Conservation (phyloP, 2,797 vertebrate species). For the Fratercula arctica region DNA sequence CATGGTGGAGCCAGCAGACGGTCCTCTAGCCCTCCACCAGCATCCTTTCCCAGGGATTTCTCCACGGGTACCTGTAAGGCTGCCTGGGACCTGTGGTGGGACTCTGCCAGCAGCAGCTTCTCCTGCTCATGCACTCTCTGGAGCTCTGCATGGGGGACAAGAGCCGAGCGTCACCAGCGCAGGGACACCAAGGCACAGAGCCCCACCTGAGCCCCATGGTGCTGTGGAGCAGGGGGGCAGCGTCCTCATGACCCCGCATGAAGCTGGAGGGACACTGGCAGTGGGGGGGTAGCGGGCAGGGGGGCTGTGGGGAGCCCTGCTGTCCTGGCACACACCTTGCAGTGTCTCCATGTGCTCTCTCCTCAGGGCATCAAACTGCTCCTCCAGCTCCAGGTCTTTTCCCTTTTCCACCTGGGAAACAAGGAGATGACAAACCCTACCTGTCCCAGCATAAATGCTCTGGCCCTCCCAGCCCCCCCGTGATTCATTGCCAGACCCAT, state of each 20-base stretch:
- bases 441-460: not conserved
- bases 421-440: not conserved
- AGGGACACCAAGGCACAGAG: not conserved
- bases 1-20: not conserved
- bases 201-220: not conserved
- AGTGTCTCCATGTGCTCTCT: constrained; percentile 69
- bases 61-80: constrained; percentile 76
- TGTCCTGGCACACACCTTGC: constrained; percentile 74
- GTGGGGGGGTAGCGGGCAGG: accelerated
- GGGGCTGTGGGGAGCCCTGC: not conserved
- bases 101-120: constrained; percentile 69
- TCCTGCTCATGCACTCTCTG: constrained; percentile 69
- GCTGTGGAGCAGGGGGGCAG: not conserved
- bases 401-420: constrained; percentile 81
- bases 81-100: constrained; percentile 68
- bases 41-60: not conserved
- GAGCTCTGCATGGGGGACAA: constrained; percentile 63
- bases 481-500: constrained; percentile 29
- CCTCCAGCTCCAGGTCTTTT: constrained; percentile 74
- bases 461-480: accelerated
- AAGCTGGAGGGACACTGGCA: not conserved
- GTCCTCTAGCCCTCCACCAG: not conserved
- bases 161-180: accelerated
- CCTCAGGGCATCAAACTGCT: constrained; percentile 66
- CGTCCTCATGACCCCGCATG: accelerated